Conservation (phyloP, 2,888 invertebrate species). For the Drosophila koepferae region DNA sequence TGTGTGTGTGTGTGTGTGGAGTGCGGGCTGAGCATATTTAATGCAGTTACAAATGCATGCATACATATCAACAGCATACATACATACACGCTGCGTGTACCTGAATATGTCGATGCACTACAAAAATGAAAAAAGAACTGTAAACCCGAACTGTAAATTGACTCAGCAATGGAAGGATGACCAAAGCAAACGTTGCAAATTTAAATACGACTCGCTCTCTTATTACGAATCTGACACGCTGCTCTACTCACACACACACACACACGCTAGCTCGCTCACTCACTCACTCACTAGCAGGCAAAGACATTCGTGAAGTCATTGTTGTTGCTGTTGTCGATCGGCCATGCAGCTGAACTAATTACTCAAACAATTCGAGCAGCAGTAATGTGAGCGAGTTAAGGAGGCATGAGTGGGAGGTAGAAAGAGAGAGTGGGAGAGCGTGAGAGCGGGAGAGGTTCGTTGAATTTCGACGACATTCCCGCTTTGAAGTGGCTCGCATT, state of each 20-base stretch:
- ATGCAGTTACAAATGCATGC: conserved; percentile 7
- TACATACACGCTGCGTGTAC: background rate
- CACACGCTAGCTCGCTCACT: background rate
- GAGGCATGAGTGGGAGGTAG: background rate
- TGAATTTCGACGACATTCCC: conserved; percentile 65
- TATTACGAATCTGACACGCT: background rate
- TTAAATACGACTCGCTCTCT: conserved; percentile 4
- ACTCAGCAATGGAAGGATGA: background rate
- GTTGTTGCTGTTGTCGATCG: conserved; percentile 23
- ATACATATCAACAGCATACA: background rate
- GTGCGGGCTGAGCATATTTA: conserved; percentile 34
- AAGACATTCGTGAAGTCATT: background rate
- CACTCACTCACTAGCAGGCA: background rate
- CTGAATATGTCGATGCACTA: background rate
- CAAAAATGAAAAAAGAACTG: background rate
- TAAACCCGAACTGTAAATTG: background rate
- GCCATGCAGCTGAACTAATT: conserved; percentile 55
- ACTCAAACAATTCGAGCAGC: conserved; percentile 40
- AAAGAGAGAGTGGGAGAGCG: background rate
- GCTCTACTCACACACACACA: conserved; percentile 3
- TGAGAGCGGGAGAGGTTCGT: conserved; percentile 14
- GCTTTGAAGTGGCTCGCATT: conserved; percentile 76
- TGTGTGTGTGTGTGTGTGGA: conserved; percentile 9
- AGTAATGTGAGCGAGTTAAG: conserved; percentile 36
- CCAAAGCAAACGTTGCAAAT: background rate